Conservation (phyloP, 2,113 vertebrate species). For the Morone saxatilis region DNA sequence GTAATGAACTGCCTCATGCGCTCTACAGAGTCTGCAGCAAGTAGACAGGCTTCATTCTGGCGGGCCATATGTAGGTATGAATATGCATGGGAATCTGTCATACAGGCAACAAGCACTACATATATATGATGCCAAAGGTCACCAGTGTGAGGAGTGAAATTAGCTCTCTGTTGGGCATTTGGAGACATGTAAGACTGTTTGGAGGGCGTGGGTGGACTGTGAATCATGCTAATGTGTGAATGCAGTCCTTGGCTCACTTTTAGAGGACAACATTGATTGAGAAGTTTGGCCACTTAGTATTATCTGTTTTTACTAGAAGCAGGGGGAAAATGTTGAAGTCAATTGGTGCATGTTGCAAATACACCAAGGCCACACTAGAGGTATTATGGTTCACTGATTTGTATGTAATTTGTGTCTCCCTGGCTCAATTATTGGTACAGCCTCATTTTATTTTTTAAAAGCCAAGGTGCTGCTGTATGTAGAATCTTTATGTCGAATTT, state of each 20-base stretch:
- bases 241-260: conserved; percentile 74
- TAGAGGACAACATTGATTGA: conserved; percentile 79
- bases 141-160: conserved; percentile 78
- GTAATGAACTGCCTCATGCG: conserved; percentile 76
- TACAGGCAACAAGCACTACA: conserved; percentile 76
- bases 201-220: conserved; percentile 71
- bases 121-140: conserved; percentile 84
- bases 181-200: conserved; percentile 69
- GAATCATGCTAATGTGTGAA: conserved; percentile 68
- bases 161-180: conserved; percentile 75
- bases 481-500: background rate
- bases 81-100: conserved; percentile 87
- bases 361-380: background rate
- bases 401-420: background rate
- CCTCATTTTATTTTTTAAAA: conserved; percentile 15
- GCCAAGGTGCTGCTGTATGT: background rate
- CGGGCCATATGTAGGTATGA: conserved; percentile 85
- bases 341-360: background rate
- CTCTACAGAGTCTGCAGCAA: conserved; percentile 65
- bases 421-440: background rate
- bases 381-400: background rate
- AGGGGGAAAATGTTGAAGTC: conserved; percentile 21
- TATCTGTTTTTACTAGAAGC: conserved; percentile 42
- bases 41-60: conserved; percentile 80
- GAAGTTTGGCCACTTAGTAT: conserved; percentile 60